These are phyloP conservation scores for Drosophila funebris DNA, from an alignment of 1,140 invertebrate species.

Conservation along the genomic window DNA sequence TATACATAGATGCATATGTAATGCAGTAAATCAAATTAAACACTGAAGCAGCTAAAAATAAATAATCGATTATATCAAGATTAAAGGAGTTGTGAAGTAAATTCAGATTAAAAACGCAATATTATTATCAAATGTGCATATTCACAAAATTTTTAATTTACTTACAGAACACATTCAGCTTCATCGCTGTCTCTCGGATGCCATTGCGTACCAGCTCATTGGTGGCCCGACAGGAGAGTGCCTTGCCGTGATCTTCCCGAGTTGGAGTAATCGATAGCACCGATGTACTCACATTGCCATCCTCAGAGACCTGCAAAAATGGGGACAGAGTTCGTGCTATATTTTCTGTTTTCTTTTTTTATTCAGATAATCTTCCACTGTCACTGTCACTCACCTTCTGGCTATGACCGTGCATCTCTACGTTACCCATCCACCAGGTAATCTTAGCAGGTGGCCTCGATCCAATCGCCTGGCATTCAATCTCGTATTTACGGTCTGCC, in stretches of 20 bases:
- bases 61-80: neutral
- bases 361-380: neutral
- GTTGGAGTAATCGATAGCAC: conserved; percentile 90
- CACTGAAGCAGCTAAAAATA: neutral
- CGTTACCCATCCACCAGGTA: conserved; percentile 92
- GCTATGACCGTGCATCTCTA: conserved; percentile 85
- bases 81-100: neutral
- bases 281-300: conserved; percentile 92
- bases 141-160: no score
- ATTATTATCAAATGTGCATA: no score
- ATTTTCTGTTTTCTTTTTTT: neutral
- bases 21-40: neutral
- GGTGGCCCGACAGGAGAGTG: conserved; percentile 91
- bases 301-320: conserved; percentile 89
- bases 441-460: conserved; percentile 91
- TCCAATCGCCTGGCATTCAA: conserved; percentile 91
- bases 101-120: no score
- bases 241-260: conserved; percentile 90
- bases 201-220: conserved; percentile 90
- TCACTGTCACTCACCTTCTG: conserved; percentile 62
- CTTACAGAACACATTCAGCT: conserved; percentile 93
- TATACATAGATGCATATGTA: no score
- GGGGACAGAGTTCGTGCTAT: neutral
- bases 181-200: conserved; percentile 90
- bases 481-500: conserved; percentile 90